Conservation (phyloP, 2,888 invertebrate genomes). For the Lymantria monacha region DNA sequence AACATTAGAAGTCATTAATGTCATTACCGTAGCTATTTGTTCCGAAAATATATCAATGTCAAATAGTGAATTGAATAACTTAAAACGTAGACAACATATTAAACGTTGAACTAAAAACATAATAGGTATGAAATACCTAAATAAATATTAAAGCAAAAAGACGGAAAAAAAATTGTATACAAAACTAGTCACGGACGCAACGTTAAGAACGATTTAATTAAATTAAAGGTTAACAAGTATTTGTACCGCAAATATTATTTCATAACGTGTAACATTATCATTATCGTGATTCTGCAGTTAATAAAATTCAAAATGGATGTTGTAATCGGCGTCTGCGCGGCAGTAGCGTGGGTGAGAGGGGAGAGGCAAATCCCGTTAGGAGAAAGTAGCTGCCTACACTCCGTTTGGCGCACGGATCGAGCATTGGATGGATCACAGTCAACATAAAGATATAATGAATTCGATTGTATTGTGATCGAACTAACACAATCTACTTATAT, state of each 20-base stretch:
- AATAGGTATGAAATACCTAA: neutral
- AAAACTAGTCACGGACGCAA: constrained; percentile 13
- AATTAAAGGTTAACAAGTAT: constrained; percentile 37
- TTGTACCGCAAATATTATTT: constrained; percentile 47
- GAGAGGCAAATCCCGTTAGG: constrained; percentile 72
- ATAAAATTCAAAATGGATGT: constrained; percentile 67
- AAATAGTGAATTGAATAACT: neutral
- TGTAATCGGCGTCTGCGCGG: constrained; percentile 55
- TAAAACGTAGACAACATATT: neutral
- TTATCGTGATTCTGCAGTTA: constrained; percentile 60
- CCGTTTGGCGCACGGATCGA: constrained; percentile 51
- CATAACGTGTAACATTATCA: constrained; percentile 52
- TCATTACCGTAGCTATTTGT: too few species aligned
- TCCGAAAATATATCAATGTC: too few species aligned
- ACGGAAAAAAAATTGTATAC: constrained; percentile 13
- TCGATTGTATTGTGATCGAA: constrained; percentile 53
- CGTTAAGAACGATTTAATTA: constrained; percentile 29
- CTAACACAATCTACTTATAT: too few species aligned
- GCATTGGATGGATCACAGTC: constrained; percentile 50
- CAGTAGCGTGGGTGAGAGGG: constrained; percentile 34
- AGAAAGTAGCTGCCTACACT: constrained; percentile 80
- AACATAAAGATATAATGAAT: constrained; percentile 57
- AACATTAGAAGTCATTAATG: too few species aligned
- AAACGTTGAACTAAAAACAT: neutral
- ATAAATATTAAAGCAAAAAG: constrained; percentile 1